Conservation (phyloP, 2,888 invertebrate species). For the Meliscaeva auricollis region DNA sequence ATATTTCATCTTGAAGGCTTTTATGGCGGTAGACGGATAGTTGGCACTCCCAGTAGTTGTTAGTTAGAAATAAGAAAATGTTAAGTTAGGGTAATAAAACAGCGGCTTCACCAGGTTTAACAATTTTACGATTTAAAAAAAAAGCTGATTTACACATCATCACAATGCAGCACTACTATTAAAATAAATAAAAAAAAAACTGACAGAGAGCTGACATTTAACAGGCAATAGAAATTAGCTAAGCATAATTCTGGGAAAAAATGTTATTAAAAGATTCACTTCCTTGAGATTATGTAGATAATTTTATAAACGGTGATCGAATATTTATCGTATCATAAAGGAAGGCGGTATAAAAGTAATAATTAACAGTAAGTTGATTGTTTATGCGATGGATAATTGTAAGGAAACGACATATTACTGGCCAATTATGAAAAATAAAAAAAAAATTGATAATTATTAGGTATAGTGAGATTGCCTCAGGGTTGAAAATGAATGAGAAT, state of each 20-base stretch:
- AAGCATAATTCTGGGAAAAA: constrained; percentile 41
- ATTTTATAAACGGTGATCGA: no score
- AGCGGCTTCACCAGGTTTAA: background rate
- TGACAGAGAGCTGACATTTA: constrained; percentile 36
- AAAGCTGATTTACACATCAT: constrained; percentile 24
- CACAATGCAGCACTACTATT: constrained; percentile 21
- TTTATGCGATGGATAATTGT: constrained; percentile 1
- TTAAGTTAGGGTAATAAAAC: constrained; percentile 47
- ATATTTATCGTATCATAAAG: background rate
- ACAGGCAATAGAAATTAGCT: background rate
- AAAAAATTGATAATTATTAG: background rate
- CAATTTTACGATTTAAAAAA: background rate
- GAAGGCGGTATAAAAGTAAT: background rate
- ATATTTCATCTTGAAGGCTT: constrained; percentile 3
- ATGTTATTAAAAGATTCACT: constrained; percentile 28
- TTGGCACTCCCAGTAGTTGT: constrained; percentile 31
- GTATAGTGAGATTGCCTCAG: background rate
- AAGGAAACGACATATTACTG: constrained; percentile 1
- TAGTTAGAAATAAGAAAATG: background rate
- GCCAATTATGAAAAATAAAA: background rate
- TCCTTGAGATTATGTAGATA: constrained; percentile 33
- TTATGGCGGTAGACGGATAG: background rate
- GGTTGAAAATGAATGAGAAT: background rate
- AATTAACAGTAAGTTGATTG: background rate
- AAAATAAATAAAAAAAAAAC: background rate